Conservation (phyloP, 1,140 invertebrate species). For the Sipha flava region DNA sequence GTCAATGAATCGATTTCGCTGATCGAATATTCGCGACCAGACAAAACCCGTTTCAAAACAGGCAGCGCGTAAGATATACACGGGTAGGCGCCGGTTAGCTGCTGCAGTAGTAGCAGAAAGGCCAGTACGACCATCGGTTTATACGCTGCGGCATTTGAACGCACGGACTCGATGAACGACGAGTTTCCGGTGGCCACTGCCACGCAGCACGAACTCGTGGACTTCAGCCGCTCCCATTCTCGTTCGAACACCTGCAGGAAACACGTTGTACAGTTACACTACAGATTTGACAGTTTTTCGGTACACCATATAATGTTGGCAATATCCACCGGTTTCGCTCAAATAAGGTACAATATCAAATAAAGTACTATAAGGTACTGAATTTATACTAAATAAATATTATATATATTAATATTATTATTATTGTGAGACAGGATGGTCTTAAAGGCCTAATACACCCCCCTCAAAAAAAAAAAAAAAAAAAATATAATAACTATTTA, state of each 20-base stretch:
- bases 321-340: no score
- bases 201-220: neutral
- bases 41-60: conserved; percentile 48
- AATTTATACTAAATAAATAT: no score
- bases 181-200: neutral
- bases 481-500: no score
- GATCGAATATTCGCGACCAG: conserved; percentile 43
- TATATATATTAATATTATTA: no score
- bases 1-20: conserved; percentile 46
- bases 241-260: neutral
- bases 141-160: conserved; percentile 38
- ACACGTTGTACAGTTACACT: neutral
- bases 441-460: no score
- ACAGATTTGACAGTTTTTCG: no score
- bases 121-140: conserved; percentile 49
- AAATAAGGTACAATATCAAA: no score
- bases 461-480: no score
- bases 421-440: no score
- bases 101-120: conserved; percentile 50
- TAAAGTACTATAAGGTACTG: no score
- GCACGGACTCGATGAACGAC: conserved; percentile 16
- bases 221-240: neutral
- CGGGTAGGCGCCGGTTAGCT: conserved; percentile 53
- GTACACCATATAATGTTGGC: no score
- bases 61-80: conserved; percentile 61